Conservation (phyloP, 2,888 invertebrate species). For the Orthosia cruda region DNA sequence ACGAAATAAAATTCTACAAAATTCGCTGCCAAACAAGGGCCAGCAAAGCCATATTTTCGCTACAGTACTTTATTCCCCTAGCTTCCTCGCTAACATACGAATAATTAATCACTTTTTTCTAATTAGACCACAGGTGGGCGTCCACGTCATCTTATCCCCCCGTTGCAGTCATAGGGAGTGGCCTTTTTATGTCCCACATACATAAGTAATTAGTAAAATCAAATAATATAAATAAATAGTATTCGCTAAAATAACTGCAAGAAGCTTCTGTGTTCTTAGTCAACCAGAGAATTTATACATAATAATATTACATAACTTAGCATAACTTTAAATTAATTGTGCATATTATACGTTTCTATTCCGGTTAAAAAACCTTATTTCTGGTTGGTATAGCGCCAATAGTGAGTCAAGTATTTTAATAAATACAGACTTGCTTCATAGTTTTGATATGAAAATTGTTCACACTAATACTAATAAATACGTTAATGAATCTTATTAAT, state of each 20-base stretch:
- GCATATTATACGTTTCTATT: constrained; percentile 47
- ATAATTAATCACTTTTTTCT: constrained; percentile 30
- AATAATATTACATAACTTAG: constrained; percentile 43
- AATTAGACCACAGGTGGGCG: constrained; percentile 30
- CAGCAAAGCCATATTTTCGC: not conserved
- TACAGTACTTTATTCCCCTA: not conserved
- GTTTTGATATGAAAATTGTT: not conserved
- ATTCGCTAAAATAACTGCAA: constrained; percentile 15
- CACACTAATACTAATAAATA: not conserved
- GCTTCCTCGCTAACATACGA: not conserved
- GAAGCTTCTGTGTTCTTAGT: constrained; percentile 7
- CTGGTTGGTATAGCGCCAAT: constrained; percentile 27
- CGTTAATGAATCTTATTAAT: not conserved
- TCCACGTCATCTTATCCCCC: constrained; percentile 19
- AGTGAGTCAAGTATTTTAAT: constrained; percentile 30
- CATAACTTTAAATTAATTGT: constrained; percentile 50
- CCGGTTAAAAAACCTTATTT: constrained; percentile 39
- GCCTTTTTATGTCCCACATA: not conserved
- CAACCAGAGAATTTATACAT: constrained; percentile 14
- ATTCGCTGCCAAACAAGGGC: not conserved
- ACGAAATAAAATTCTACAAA: not conserved
- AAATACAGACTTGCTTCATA: not conserved
- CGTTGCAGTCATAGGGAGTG: constrained; percentile 25
- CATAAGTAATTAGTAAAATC: constrained; percentile 27
- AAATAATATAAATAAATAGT: too few species aligned